Evolutionary conservation across 2,888 invertebrate species (phyloP).

Genomic region (Heterodera filipjevi): DNA sequence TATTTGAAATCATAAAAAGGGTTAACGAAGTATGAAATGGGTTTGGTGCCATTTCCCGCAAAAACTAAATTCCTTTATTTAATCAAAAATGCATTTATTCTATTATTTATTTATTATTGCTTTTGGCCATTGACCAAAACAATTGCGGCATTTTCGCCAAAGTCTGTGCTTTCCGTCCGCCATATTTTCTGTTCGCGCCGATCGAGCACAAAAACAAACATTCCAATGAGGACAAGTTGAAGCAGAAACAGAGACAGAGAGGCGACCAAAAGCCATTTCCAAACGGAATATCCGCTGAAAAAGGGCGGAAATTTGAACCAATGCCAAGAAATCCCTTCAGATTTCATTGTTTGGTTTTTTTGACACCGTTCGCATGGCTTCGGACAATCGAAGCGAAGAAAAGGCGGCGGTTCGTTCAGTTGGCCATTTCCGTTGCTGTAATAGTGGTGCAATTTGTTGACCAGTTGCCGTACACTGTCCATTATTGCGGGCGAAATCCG

Average conservation of each 20-base stretch:
- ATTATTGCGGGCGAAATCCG: background rate
- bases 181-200: background rate
- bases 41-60: too few species aligned
- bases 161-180: background rate
- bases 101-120: background rate
- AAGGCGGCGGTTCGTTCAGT: background rate
- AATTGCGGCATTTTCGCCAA: background rate
- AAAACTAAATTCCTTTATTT: background rate
- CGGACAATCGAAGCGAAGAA: conserved; percentile 1
- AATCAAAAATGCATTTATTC: background rate
- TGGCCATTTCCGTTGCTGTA: background rate
- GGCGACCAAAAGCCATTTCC: conserved; percentile 7
- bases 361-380: background rate
- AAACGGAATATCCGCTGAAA: background rate
- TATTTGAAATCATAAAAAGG: too few species aligned
- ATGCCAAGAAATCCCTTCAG: background rate
- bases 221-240: background rate
- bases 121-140: background rate
- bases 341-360: background rate
- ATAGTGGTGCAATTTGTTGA: conserved; percentile 5
- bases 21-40: too few species aligned
- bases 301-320: background rate
- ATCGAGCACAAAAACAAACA: conserved; percentile 10
- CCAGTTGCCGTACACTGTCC: background rate
- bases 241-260: background rate